Conservation (phyloP, 92 coral and sea anemone genomes). For the Muricea muricata region DNA sequence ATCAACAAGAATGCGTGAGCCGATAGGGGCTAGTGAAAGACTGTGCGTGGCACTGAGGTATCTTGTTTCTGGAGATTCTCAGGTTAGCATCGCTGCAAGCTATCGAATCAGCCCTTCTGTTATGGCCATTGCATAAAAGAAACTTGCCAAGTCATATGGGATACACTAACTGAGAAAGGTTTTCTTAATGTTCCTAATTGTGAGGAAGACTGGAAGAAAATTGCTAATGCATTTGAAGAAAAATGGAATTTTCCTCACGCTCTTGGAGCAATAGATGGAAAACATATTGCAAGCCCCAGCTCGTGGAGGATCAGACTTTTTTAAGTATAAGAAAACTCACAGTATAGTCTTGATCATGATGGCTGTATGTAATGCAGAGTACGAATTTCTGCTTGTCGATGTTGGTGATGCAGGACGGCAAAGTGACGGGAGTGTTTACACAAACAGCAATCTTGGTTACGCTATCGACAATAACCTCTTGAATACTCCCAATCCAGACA, state of each 20-base stretch:
- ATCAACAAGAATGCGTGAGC: slow-evolving; percentile 4
- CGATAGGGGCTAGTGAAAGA: slow-evolving; percentile 37
- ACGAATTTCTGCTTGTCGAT: slow-evolving; percentile 6
- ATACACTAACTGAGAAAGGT: background rate
- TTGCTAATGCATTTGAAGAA: too few relatives aligned
- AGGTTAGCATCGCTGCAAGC: too few relatives aligned
- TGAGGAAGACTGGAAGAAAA: slow-evolving; percentile 24
- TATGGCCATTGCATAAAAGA: slow-evolving; percentile 12
- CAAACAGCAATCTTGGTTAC: too few relatives aligned
- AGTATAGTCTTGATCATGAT: too few relatives aligned
- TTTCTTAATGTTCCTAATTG: background rate
- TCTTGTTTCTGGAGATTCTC: slow-evolving; percentile 36
- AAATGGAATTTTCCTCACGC: too few relatives aligned
- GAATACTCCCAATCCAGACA: too few relatives aligned
- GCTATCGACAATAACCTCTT: too few relatives aligned
- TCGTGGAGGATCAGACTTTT: slow-evolving; percentile 11
- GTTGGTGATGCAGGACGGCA: slow-evolving; percentile 14
- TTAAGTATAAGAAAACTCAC: slow-evolving; percentile 24
- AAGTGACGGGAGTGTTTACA: slow-evolving; percentile 31
- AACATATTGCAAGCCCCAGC: too few relatives aligned
- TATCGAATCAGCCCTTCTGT: slow-evolving; percentile 40
- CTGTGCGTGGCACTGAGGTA: slow-evolving; percentile 33
- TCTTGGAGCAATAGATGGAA: too few relatives aligned
- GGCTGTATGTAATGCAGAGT: slow-evolving; percentile 23
- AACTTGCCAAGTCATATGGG: slow-evolving; percentile 41